phyloP scores from a whole-genome alignment of 2,113 vertebrate species.

The Psittacus erithacus region DNA sequence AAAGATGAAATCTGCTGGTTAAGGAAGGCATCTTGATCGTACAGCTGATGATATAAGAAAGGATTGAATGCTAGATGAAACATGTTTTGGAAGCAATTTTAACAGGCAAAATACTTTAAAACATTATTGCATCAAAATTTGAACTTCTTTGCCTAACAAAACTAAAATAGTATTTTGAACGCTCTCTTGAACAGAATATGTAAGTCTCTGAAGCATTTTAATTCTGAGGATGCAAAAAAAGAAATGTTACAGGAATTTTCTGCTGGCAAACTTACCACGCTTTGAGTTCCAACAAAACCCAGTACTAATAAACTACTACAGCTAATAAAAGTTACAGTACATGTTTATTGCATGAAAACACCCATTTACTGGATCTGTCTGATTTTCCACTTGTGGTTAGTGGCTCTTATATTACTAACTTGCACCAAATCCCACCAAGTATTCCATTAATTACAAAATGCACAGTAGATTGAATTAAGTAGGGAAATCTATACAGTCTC shows the following conservation, averaged over 20 bases:
- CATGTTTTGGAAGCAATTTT: slow-evolving; percentile 11
- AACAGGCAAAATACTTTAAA: slow-evolving; percentile 38
- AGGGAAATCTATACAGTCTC: slow-evolving; percentile 4
- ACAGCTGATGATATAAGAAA: slow-evolving; percentile 24
- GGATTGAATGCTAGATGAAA: background rate
- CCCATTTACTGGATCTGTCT: slow-evolving; percentile 46
- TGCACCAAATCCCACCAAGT: slow-evolving; percentile 2
- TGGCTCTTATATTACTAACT: slow-evolving; percentile 48
- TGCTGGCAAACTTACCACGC: slow-evolving; percentile 17
- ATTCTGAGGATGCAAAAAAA: slow-evolving; percentile 44
- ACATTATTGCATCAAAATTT: slow-evolving; percentile 71
- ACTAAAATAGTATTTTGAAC: slow-evolving; percentile 24
- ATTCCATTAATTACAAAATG: slow-evolving; percentile 43
- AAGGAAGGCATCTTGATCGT: slow-evolving; percentile 51
- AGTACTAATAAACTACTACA: slow-evolving; percentile 22
- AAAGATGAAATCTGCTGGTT: slow-evolving; percentile 63
- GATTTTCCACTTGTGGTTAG: slow-evolving; percentile 38
- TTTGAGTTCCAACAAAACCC: slow-evolving; percentile 25
- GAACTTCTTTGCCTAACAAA: slow-evolving; percentile 39
- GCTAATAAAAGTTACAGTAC: slow-evolving; percentile 68
- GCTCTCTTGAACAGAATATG: slow-evolving; percentile 42
- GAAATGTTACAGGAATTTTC: slow-evolving; percentile 40
- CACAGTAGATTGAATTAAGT: slow-evolving; percentile 28
- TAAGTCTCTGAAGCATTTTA: slow-evolving; percentile 6
- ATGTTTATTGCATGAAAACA: slow-evolving; percentile 78